Evolutionary conservation across 2,113 vertebrate genomes (phyloP), one percentile per base, ranked within the genome.

Genomic region (Lota lota): DNA sequence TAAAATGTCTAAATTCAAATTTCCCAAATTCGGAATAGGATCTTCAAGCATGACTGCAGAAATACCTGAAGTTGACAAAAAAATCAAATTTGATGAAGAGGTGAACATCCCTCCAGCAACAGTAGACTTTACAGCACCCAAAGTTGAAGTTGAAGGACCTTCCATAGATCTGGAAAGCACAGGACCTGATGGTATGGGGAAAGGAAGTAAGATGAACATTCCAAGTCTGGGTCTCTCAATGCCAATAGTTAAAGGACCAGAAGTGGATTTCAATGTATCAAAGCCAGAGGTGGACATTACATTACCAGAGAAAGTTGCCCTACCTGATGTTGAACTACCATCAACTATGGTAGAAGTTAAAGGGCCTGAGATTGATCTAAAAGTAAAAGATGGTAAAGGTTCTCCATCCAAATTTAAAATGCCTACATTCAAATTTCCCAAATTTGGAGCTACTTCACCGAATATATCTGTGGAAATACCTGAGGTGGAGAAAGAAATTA

Each of bases 121-220:
- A 16, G 50, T 20, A 20, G 33, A 47, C 19, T 2, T 59, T 19
- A 66, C 61, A 24, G 24, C 22, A 56, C 54, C 15, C 53, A 68
- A 53, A 4, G 2, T 79, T 60, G 64, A 59, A 6, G 57, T 69
- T 67, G 80, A 79, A 22, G 63, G 56, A 16, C 60, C 58, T 47
- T 61, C 58, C 3, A 19, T 57, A 47, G 51, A 73, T 20, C 61
- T 61, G 3, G 68, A 66, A 75, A 68, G 36, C 22, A 24, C 62
- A 24, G 83, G 76, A n/a, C 62, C 5, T 65, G 77, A 76, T 10
- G 12, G 66, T 61, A 65, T 66, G 3, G 75, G 33, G 64, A 79
- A 80, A 22, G 68, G 66, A 10, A 67, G 65, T 8, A 83, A 70
- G 61, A 86, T 90, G 40, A 82, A 89, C 76, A 64, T 84, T 47